Conservation (phyloP, 2,113 vertebrate species). For the Cyanoderma ruficeps region DNA sequence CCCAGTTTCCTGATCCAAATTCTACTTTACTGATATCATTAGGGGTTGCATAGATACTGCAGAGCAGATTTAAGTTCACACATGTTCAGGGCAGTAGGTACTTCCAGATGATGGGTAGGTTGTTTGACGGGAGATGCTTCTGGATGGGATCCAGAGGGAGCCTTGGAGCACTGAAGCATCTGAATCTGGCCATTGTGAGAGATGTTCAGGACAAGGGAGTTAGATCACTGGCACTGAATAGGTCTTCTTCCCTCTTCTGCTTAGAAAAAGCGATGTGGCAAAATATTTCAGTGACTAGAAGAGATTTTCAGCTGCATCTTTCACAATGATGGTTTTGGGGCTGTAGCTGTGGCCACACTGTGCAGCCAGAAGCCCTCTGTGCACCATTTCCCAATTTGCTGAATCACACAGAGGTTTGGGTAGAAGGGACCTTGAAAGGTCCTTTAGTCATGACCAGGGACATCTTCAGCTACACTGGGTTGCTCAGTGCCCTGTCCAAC, state of each 20-base stretch:
- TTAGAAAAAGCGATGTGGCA: not conserved
- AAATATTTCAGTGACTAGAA: not conserved
- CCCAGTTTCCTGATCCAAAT: not conserved
- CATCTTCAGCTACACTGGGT: rapidly evolving
- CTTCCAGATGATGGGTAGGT: not conserved
- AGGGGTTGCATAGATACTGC: not conserved
- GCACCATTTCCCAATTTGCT: not conserved
- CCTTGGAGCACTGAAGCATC: not conserved
- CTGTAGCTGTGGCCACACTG: not conserved
- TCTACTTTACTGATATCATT: not conserved
- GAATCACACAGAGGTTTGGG: not conserved
- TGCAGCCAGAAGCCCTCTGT: not conserved
- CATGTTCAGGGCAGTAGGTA: not conserved
- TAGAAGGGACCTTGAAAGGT: not conserved
- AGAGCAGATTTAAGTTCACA: not conserved
- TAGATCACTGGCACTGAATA: not conserved
- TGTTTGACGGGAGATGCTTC: not conserved
- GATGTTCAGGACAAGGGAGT: not conserved
- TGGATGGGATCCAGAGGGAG: not conserved
- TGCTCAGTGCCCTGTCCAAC: rapidly evolving
- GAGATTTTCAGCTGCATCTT: not conserved
- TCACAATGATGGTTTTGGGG: rapidly evolving
- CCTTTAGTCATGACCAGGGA: too few relatives aligned
- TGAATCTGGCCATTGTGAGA: not conserved
- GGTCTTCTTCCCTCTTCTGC: not conserved